Evolutionary conservation across 2,797 vertebrate species (phyloP).

Genomic region (Bradypus variegatus): DNA sequence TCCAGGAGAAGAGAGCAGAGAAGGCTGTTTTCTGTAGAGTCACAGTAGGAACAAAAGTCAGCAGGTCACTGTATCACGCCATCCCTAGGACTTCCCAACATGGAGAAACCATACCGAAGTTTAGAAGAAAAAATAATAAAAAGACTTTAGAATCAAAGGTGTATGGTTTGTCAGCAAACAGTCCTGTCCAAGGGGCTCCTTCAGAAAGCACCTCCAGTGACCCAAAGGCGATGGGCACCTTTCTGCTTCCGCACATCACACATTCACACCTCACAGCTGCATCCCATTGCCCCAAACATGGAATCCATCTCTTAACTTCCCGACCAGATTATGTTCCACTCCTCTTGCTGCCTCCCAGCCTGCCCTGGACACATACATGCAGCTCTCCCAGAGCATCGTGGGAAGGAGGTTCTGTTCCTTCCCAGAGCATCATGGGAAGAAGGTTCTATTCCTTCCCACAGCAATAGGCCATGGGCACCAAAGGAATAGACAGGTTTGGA

Average conservation of each 20-base stretch:
- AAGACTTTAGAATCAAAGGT: neutral
- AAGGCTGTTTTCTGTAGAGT: neutral
- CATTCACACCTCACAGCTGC: neutral
- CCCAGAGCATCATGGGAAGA: neutral
- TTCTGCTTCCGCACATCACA: conserved; percentile 29
- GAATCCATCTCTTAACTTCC: neutral
- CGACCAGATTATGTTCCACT: neutral
- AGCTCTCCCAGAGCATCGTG: neutral
- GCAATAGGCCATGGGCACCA: neutral
- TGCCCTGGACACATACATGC: neutral
- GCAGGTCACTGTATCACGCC: neutral
- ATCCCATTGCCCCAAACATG: neutral
- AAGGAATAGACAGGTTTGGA: neutral
- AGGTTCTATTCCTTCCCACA: neutral
- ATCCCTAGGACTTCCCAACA: neutral
- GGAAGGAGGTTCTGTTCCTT: neutral
- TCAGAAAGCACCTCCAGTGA: conserved; percentile 29
- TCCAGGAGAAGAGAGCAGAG: neutral
- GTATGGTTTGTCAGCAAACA: neutral
- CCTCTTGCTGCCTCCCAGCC: neutral
- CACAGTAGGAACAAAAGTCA: neutral
- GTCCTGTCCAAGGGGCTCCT: conserved; percentile 53
- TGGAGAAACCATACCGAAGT: neutral
- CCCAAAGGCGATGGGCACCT: neutral
- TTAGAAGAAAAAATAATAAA: neutral